A percentile compares a stretch with the other conserved stretches of the same genome.
Evolutionary conservation across 2,888 invertebrate species (phyloP).

Genomic region (Melanargia galathea): DNA sequence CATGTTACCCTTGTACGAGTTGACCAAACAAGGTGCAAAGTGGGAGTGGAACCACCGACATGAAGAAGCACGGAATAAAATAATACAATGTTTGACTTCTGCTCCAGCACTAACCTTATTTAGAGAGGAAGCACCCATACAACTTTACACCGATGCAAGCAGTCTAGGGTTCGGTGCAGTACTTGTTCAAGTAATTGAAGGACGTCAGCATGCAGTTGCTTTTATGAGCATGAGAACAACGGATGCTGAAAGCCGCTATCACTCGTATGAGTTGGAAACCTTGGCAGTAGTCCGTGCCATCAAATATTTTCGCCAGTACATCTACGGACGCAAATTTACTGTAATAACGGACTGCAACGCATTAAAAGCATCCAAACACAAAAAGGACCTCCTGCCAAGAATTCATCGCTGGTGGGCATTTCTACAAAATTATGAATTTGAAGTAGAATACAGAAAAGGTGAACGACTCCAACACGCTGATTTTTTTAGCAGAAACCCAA

Average conservation of each 20-base stretch:
- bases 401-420: conserved; percentile 50
- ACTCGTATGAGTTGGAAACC: conserved; percentile 44
- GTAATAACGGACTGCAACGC: conserved; percentile 48
- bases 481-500: conserved; percentile 38
- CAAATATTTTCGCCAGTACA: conserved; percentile 47
- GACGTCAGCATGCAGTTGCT: conserved; percentile 35
- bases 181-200: conserved; percentile 27
- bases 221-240: conserved; percentile 40
- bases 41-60: conserved; percentile 38
- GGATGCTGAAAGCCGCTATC: conserved; percentile 39
- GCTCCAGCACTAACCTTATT: conserved; percentile 39
- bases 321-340: conserved; percentile 42
- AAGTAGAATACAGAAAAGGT: conserved; percentile 41
- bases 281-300: conserved; percentile 43
- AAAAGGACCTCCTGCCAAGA: conserved; percentile 45
- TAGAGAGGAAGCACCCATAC: conserved; percentile 30
- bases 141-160: conserved; percentile 45
- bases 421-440: conserved; percentile 45
- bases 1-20: conserved; percentile 34
- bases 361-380: conserved; percentile 46
- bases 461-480: conserved; percentile 38
- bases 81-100: conserved; percentile 36
- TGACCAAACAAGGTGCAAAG: conserved; percentile 29
- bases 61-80: conserved; percentile 37
- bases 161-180: conserved; percentile 42